Percentiles rank a stretch among this genome's conserved stretches.
Evolutionary conservation across 1,140 invertebrate genomes (phyloP).

Genomic region (Lerema accius): DNA sequence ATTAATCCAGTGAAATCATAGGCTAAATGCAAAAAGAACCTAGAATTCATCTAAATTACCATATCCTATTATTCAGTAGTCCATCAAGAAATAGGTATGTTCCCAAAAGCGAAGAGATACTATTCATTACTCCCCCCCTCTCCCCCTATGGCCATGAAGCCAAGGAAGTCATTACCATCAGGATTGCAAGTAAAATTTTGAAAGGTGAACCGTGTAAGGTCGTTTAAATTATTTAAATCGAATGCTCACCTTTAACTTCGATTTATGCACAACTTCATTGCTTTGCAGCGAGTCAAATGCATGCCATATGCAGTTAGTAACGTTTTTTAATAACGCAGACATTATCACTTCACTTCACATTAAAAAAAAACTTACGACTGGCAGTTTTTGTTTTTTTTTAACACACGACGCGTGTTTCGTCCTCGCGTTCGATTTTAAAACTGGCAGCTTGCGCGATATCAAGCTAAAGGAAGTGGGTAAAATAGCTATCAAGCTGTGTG

Average conservation of each 20-base stretch:
- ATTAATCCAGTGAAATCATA: too few relatives aligned
- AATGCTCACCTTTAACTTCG: constrained; percentile 87
- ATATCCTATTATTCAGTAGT: too few relatives aligned
- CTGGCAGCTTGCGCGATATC: constrained; percentile 51
- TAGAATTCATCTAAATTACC: too few relatives aligned
- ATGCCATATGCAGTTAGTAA: constrained; percentile 89
- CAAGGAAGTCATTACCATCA: background rate
- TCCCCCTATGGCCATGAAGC: too few relatives aligned
- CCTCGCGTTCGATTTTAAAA: constrained; percentile 57
- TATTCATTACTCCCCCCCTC: too few relatives aligned
- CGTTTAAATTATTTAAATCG: constrained; percentile 1
- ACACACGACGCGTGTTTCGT: constrained; percentile 45
- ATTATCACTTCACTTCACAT: constrained; percentile 71
- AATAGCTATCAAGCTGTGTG: constrained; percentile 35
- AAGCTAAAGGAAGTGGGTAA: constrained; percentile 53
- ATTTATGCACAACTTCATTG: constrained; percentile 87
- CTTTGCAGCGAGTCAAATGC: constrained; percentile 88
- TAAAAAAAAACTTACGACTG: constrained; percentile 26
- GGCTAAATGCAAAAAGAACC: too few relatives aligned
- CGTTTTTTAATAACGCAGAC: constrained; percentile 87
- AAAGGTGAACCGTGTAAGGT: background rate
- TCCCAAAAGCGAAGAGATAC: too few relatives aligned
- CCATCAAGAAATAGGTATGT: too few relatives aligned
- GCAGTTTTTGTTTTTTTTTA: constrained; percentile 28
- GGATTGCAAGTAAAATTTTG: background rate